Evolutionary conservation across 2,888 invertebrate species (phyloP).

Genomic region (Scaeva pyrastri): DNA sequence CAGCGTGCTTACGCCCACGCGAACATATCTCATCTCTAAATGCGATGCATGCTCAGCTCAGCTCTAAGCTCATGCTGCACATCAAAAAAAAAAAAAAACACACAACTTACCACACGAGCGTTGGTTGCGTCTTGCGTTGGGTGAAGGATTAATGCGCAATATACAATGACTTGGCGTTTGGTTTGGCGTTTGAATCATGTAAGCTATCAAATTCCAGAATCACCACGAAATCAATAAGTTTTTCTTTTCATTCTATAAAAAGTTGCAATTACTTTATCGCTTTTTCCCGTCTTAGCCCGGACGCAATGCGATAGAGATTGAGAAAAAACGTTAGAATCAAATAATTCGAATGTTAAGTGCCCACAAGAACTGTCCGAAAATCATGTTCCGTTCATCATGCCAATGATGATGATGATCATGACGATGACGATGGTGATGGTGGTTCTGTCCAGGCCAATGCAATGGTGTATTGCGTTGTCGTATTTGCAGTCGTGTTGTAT

Average conservation of each 20-base stretch:
- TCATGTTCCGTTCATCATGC: constrained; percentile 61
- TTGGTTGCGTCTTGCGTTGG: background rate
- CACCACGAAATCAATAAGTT: constrained; percentile 73
- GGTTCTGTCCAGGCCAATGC: constrained; percentile 35
- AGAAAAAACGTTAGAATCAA: constrained; percentile 60
- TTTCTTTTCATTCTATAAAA: constrained; percentile 8
- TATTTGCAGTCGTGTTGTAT: constrained; percentile 58
- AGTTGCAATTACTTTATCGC: constrained; percentile 31
- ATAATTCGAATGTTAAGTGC: constrained; percentile 62
- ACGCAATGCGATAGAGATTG: background rate
- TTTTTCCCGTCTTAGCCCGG: background rate
- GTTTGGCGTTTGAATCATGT: constrained; percentile 65
- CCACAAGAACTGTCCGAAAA: constrained; percentile 69
- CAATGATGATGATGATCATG: constrained; percentile 36
- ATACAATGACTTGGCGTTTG: constrained; percentile 45
- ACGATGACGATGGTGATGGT: constrained; percentile 18
- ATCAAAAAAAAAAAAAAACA: no score
- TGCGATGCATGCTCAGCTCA: constrained; percentile 38
- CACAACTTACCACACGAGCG: constrained; percentile 44
- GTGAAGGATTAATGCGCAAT: constrained; percentile 67
- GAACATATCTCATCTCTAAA: constrained; percentile 60
- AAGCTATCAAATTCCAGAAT: constrained; percentile 73
- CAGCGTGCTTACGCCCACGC: constrained; percentile 67
- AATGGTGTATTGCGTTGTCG: background rate
- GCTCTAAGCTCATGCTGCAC: no score